Evolutionary conservation across 2,888 invertebrate genomes (phyloP), one percentile per base, ranked within the genome.

Genomic region (Silvanus unidentatus): DNA sequence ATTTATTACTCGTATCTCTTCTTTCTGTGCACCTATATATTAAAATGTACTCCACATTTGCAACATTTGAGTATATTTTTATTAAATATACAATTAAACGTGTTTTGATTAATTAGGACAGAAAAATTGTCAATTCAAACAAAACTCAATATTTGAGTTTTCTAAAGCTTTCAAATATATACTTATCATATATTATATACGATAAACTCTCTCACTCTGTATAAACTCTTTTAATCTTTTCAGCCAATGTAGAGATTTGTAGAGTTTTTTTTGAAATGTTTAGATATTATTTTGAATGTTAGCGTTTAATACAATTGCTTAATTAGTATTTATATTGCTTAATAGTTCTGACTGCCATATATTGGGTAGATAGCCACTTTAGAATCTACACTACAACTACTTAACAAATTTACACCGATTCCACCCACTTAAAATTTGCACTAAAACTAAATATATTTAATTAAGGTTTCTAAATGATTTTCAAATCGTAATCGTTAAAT

Each of bases 281-380:
- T 47, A 15, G 46, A 46, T 51, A 39, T 43, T 49, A 48, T 50
- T 50, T 43, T 52, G 50, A 48, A 46, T 48, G 54, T 54, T 49
- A 52, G 52, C 49, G 39, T 22, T 40, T 49, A 32, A 11, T 32
- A 8, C 32, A 32, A 32, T 12, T 32, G 32, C 32, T 22, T 22
- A 22, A 22, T 22, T 22, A 22, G 22, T 22, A 22, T 22, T 22
- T 46, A 53, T 50, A 58, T 47, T 45, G 58, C 58, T 58, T 62
- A 51, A 53, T 60, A 61, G 57, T 54, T 57, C 55, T 59, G 59
- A 62, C 58, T 61, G 62, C 58, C 58, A 61, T 57, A 60, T 45
- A 44, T 57, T 59, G 57, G 60, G 60, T 62, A 63, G 62, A 60
- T 62, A 60, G 61, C 56, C 60, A 61, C 52, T 22, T 44, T 41